Evolutionary conservation across 2,888 invertebrate species (phyloP).

Genomic region (Pristionchus exspectatus): DNA sequence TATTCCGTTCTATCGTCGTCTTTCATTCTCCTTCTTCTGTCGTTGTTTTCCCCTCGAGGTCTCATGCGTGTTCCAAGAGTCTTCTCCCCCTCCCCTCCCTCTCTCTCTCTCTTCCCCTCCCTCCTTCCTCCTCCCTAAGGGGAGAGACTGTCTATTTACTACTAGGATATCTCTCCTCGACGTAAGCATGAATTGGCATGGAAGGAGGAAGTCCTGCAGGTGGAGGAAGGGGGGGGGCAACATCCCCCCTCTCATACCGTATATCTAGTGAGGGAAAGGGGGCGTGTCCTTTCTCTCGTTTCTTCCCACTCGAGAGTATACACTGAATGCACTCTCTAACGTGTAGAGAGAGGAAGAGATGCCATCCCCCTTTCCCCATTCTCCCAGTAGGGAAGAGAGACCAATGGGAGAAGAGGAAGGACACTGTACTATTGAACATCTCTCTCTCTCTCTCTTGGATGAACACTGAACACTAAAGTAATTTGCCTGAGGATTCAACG

Average conservation of each 20-base stretch:
- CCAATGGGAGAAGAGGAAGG: slow-evolving; percentile 16
- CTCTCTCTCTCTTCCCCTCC: slow-evolving; percentile 27
- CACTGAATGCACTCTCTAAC: slow-evolving; percentile 15
- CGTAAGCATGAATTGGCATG: slow-evolving; percentile 49
- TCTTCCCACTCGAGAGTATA: neutral
- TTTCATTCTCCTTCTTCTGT: neutral
- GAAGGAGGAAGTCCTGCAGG: neutral
- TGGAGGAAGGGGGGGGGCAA: neutral
- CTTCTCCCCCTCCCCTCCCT: slow-evolving; percentile 17
- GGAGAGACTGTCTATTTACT: slow-evolving; percentile 10
- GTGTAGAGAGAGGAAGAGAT: neutral
- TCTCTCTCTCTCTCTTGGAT: too few relatives aligned
- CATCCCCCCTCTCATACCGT: slow-evolving; percentile 4
- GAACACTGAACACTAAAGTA: neutral
- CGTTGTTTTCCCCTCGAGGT: slow-evolving; percentile 37
- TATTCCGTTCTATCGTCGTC: neutral
- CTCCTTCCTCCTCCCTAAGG: neutral
- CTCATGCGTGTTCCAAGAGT: slow-evolving; percentile 53
- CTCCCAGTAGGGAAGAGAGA: neutral
- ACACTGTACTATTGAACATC: neutral
- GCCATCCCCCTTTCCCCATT: neutral
- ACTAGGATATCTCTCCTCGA: neutral
- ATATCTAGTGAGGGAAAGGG: neutral
- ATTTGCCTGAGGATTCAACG: neutral
- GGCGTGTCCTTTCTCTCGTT: slow-evolving; percentile 17